Evolutionary conservation across 2,888 invertebrate genomes (phyloP).

Genomic region (Drosophila mettleri): DNA sequence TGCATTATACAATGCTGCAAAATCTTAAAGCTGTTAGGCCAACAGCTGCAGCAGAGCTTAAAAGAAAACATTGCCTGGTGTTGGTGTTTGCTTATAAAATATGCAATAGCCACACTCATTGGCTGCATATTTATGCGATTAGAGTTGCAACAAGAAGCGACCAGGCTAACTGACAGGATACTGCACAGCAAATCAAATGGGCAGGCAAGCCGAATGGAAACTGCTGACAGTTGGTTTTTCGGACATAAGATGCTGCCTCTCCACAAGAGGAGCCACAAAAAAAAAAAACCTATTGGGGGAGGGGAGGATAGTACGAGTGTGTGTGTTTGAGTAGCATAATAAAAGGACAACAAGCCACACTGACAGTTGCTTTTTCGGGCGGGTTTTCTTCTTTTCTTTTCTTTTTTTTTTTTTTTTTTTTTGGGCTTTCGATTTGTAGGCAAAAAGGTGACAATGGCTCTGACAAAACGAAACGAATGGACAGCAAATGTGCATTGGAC

Average conservation of each 20-base stretch:
- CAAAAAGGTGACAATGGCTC: slow-evolving; percentile 76
- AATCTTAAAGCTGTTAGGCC: slow-evolving; percentile 36
- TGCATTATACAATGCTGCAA: slow-evolving; percentile 15
- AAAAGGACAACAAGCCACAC: slow-evolving; percentile 76
- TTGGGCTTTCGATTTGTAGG: slow-evolving; percentile 35
- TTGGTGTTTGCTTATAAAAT: slow-evolving; percentile 69
- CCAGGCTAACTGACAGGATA: slow-evolving; percentile 46
- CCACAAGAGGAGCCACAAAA: not conserved
- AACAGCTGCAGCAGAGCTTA: slow-evolving; percentile 14
- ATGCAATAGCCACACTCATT: slow-evolving; percentile 71
- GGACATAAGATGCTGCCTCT: slow-evolving; percentile 56
- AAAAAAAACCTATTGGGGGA: not conserved
- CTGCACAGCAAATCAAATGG: slow-evolving; percentile 47
- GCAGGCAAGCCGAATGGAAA: slow-evolving; percentile 45
- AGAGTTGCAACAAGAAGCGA: slow-evolving; percentile 74
- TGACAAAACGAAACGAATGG: slow-evolving; percentile 60
- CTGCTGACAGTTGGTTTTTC: slow-evolving; percentile 70
- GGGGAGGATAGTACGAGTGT: not conserved
- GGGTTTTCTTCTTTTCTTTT: slow-evolving; percentile 1
- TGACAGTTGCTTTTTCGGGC: slow-evolving; percentile 72
- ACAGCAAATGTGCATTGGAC: slow-evolving; percentile 69
- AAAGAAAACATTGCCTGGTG: slow-evolving; percentile 37
- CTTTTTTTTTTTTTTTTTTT: not conserved
- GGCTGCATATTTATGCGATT: slow-evolving; percentile 80
- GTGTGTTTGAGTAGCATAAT: slow-evolving; percentile 44